Percentiles rank a stretch among this genome's conserved stretches.
Conservation (phyloP, 1,140 invertebrate species). For the Euura saliciscinereae region DNA sequence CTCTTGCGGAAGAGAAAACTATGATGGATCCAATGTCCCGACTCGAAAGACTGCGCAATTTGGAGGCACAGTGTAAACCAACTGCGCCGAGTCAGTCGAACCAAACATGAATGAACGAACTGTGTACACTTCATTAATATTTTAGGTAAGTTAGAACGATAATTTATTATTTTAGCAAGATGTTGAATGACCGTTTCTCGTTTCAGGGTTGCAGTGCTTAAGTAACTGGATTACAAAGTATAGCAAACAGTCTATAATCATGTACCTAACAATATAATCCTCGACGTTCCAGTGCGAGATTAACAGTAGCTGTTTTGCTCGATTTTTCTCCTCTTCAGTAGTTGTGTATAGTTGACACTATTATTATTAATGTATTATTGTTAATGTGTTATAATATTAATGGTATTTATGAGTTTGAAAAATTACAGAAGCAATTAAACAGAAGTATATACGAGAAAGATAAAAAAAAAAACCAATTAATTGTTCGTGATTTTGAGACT, state of each 20-base stretch:
- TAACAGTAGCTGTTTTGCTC: constrained; percentile 18
- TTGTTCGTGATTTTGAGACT: constrained; percentile 1
- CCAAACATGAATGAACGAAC: constrained; percentile 35
- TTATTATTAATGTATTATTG: background rate
- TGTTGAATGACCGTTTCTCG: background rate
- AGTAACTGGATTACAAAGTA: constrained; percentile 16
- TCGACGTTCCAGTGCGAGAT: constrained; percentile 18
- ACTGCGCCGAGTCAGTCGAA: constrained; percentile 43
- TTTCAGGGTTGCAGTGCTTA: constrained; percentile 16
- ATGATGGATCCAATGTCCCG: constrained; percentile 51
- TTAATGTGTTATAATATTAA: constrained; percentile 23
- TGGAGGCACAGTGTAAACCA: constrained; percentile 50
- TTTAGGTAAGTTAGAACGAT: constrained; percentile 5
- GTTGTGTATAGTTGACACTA: constrained; percentile 26
- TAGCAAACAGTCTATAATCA: constrained; percentile 21
- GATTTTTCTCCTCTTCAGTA: constrained; percentile 15
- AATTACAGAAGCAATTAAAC: constrained; percentile 2
- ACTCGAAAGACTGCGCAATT: constrained; percentile 51
- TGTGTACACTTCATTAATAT: constrained; percentile 3
- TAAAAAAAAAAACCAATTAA: background rate
- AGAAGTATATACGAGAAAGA: background rate
- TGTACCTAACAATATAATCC: constrained; percentile 25
- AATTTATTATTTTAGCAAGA: constrained; percentile 10
- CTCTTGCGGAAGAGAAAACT: constrained; percentile 43
- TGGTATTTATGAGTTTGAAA: constrained; percentile 17